Evolutionary conservation across 2,113 vertebrate species (phyloP), one percentile per base, ranked within the genome.

Genomic region (Myotis yumanensis): DNA sequence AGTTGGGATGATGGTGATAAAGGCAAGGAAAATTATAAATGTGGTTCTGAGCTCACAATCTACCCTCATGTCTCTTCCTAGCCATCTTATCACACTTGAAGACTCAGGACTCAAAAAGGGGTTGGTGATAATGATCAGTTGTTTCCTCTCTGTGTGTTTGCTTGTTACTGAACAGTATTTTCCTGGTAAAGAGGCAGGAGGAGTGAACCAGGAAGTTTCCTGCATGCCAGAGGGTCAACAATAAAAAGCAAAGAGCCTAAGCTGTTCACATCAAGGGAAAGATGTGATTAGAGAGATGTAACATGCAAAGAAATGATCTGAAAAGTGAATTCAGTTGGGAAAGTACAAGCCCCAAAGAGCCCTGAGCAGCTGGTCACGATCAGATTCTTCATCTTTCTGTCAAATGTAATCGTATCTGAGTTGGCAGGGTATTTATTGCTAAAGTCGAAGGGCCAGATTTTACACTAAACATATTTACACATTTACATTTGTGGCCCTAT

Each of bases 391-490:
- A 87, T 79, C 95, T 95, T 97, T 96, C 97, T 97, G 96, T 97
- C 97, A 97, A 97, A 97, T 89, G 80, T 57, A 91, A 54, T 94
- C 35, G 72, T 92, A 95, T 94, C 92, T n/a, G 40, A 96, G 91
- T 76, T 96, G 96, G 72, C 81, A 97, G 94, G 90, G 62, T 91
- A 97, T 95, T 97, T 97, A 96, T 94, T 96, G 88, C 90, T 95
- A 95, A 96, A 95, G 96, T 92, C 66, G 85, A 97, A 83, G 90
- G 93, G 97, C 96, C 91, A 96, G 96, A 90, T 89, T 87, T 91
- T 96, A 96, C 94, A 92, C 97, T 96, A 97, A 97, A 97, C 97
- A 97, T 97, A 97, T 97, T 97, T 97, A 97, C 97, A 97, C 97
- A 95, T 97, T 97, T 96, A 92, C 93, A 94, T 97, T 96, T 46